Evolutionary conservation across 2,113 vertebrate genomes (phyloP), one percentile per base, ranked within the genome.

Genomic region (Xiphias gladius): DNA sequence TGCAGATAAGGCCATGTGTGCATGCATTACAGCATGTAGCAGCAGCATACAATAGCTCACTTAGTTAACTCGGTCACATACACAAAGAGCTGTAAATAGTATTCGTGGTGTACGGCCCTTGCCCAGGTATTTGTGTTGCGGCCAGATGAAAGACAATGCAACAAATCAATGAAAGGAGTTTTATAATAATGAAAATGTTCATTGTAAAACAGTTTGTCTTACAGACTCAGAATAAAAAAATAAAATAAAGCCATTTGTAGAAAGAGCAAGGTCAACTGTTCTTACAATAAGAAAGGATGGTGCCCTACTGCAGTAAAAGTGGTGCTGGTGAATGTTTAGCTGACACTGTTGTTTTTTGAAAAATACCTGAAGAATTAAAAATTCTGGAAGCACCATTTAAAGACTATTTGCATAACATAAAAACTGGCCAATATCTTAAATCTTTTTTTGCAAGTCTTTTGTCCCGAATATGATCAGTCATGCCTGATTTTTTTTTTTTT

Each of bases 121-220:
- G 54, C 24, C 11, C 24, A 32, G 61, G 73, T 35, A 35, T 75
- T 22, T 28, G 82, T 66, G 46, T 20, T 30, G 65, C n/a, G 20
- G 76, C 32, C n/a, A 17, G n/a, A 91, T 73, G 67, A 92, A 91
- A 77, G 76, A 93, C 82, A 82, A 73, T 1, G 17, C 64, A 65
- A 65, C 30, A 24, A n/a, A 16, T 89, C 72, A 67, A 79, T 75
- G 55, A 90, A 84, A 80, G 46, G 78, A 82, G 59, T n/a, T 92
- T 94, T 93, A 91, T 93, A 76, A n/a, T 73, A 71, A 90, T 80
- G 71, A 86, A 91, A 92, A 81, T 26, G 69, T 76, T 74, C 72
- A 73, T 76, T 91, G 90, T 90, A 93, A 94, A 92, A 92, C 85
- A 54, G 10, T 52, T 83, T 20, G 46, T 86, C 35, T 80, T 88